Evolutionary conservation across 2,888 invertebrate species (phyloP).

Genomic region (Cepaea hortensis): DNA sequence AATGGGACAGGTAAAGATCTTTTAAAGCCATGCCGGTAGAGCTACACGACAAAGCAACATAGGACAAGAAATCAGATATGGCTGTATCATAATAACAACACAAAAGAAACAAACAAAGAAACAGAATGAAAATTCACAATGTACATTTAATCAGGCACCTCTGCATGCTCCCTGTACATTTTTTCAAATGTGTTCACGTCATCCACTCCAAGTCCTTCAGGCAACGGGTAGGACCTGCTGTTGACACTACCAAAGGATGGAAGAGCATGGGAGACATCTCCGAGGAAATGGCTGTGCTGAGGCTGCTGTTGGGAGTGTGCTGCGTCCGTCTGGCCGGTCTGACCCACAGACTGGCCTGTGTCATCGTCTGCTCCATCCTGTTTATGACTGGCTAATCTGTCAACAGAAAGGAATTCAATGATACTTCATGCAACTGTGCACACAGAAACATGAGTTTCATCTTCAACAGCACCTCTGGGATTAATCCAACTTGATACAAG

Average conservation of each 20-base stretch:
- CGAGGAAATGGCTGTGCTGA: conserved; percentile 86
- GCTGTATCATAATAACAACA: too few species aligned
- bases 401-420: neutral
- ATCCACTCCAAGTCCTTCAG: conserved; percentile 86
- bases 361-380: conserved; percentile 68
- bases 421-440: neutral
- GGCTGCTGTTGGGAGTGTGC: conserved; percentile 56
- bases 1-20: too few species aligned
- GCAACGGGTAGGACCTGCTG: conserved; percentile 79
- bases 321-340: conserved; percentile 58
- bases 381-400: conserved; percentile 43
- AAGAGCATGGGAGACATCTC: conserved; percentile 86
- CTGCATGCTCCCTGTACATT: conserved; percentile 92
- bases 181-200: conserved; percentile 88
- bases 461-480: neutral
- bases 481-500: neutral
- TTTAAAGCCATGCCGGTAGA: too few species aligned
- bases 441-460: neutral
- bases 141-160: conserved; percentile 75
- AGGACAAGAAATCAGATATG: too few species aligned
- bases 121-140: neutral
- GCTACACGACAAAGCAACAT: too few species aligned
- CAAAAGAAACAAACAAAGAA: neutral
- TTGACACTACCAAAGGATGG: conserved; percentile 87
- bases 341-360: conserved; percentile 54